Base-by-base conservation (phyloP, 2,797 vertebrate species). In the Loris lydekkerianus region DNA sequence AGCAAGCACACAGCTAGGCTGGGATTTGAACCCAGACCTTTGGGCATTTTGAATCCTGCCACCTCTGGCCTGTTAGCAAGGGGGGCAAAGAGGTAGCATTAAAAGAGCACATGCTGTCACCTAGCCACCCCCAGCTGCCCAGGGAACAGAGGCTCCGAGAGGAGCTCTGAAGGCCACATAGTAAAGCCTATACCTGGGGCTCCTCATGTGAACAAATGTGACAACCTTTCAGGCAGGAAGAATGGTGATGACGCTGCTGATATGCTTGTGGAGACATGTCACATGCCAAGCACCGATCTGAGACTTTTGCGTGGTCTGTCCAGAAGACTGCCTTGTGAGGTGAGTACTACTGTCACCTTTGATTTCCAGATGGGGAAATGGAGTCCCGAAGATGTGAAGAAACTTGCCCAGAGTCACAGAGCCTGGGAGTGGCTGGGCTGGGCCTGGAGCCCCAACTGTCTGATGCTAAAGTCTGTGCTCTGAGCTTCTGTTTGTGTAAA, bases 171-270 rank as follows among this genome's bases (percentile, higher is more conserved):
- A 61, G 65, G 85, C 67, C 46, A 58, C 13, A 73, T 0, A 31
- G 37, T 0, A 9, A 10, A 49, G 20, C 70, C 73, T 70, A 7
- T 1, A 1, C 5, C 27, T 2, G 2, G 60, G 29, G 56, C 40
- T 61, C 43, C 9, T 2, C 25, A 29, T 1, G 10, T 2, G 15
- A 7, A 49, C 78, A 18, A 21, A 84, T 10, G 37, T 15, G 7
- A 18, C 53, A 37, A 31, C 34, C 60, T 67, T 73, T n/a, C 34
- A 80, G 46, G 78, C 17, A 72, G 25, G 9, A 0, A 14, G 73
- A 29, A 58, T 20, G 91, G 49, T 0, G 3, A 56, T 0, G 34
- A 43, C 4, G 53, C 11, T 40, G 58, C 25, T 9, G 15, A 10
- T 18, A 25, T 31, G 27, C 34, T 83, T 11, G 43, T 23, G 4